Evolutionary conservation across 2,113 vertebrate species (phyloP), one percentile per base, ranked within the genome.

Genomic region (Stegostoma tigrinum): DNA sequence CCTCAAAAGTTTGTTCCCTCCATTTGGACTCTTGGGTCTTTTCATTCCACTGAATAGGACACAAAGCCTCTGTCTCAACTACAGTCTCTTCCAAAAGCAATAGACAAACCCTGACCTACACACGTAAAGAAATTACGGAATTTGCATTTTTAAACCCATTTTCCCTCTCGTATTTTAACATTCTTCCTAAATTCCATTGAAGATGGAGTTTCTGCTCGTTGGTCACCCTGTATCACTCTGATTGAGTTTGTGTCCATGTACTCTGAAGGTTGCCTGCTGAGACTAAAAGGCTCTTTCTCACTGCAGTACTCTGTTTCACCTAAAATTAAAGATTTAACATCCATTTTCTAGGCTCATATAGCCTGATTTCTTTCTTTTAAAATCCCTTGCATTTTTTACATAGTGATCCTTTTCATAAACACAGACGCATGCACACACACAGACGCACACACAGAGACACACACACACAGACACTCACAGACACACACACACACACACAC

Each of bases 1-100:
- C 99, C 97, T 98, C 98, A 97, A 98, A 98, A 98, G 98, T 98
- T 98, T 98, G 98, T 98, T 98, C 98, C 98, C 98, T 98, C 97
- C 97, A 96, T 97, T 97, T 97, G 98, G 98, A 98, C 98, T 97
- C 97, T 98, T 97, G 97, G 97, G 97, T 97, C 97, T 97, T 98
- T 99, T 99, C 98, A 98, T 96, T 96, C 80, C 80, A 97, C 98
- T 99, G 98, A 99, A 98, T 97, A 97, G 97, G 96, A 97, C 96
- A 97, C 98, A 98, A 98, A 98, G 98, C 97, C 96, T 97, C 97
- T 67, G 97, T 97, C 97, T 96, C 97, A 96, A 96, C 97, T 52
- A 97, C 97, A 97, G 97, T 96, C 97, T 97, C 96, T 96, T 97
- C 96, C 97, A 66, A 93, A 96, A 96, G 96, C 96, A 96, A 97